Conservation (phyloP, 37 sponge, comb jelly and placozoan species). For the Chondrosia reniformis region DNA sequence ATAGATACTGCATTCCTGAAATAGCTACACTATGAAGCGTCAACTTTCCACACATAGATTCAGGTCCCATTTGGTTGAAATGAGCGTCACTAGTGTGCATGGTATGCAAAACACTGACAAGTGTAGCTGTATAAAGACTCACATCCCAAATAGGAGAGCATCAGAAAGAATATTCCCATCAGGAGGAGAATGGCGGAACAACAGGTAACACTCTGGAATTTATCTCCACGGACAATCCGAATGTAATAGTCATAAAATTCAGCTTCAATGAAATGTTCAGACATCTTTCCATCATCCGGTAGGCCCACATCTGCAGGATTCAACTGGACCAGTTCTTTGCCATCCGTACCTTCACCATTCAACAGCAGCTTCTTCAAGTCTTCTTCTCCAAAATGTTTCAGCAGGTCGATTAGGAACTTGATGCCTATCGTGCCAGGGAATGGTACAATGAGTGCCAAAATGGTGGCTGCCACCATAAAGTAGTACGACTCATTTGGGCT, state of each 20-base stretch:
- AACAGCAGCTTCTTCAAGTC: background rate
- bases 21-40: too few species aligned
- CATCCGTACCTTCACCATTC: background rate
- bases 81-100: too few species aligned
- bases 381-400: background rate
- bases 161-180: background rate
- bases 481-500: background rate
- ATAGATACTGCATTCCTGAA: too few species aligned
- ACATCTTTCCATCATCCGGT: background rate
- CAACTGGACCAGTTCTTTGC: slow-evolving; percentile 7
- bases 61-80: too few species aligned
- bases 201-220: background rate
- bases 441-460: background rate
- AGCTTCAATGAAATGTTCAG: background rate
- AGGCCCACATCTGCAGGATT: too few species aligned
- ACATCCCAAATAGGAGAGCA: slow-evolving; percentile 1
- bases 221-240: background rate
- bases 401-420: background rate
- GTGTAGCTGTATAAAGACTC: background rate
- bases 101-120: too few species aligned
- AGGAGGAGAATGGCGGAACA: background rate
- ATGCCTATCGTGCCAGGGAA: background rate
- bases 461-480: background rate
- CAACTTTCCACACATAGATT: too few species aligned
- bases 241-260: slow-evolving; percentile 2